phyloP scores from a whole-genome alignment of 2,888 invertebrate species.

The Malacosoma neustria region DNA sequence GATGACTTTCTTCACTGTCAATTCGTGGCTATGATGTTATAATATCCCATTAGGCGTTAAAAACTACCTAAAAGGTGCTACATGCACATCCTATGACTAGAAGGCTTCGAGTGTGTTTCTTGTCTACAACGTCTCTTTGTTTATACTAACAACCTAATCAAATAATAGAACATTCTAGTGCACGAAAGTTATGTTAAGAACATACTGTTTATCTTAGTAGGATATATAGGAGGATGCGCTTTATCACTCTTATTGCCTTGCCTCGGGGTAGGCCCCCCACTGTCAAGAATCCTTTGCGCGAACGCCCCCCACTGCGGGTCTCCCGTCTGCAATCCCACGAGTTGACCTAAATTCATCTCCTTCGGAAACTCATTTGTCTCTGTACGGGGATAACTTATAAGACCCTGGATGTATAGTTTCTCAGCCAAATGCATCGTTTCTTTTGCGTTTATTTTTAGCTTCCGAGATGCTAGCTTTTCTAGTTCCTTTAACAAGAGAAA shows the following conservation, averaged over 20 bases:
- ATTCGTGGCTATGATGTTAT: no score
- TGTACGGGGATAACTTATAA: conserved; percentile 98
- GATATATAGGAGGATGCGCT: conserved; percentile 99
- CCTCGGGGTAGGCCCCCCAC: conserved; percentile 89
- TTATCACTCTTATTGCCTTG: conserved; percentile 97
- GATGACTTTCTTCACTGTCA: no score
- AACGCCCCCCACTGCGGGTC: conserved; percentile 92
- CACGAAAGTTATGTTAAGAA: no score
- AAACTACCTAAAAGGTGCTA: no score
- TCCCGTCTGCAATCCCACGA: conserved; percentile 84
- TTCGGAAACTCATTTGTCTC: conserved; percentile 98
- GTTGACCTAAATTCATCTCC: conserved; percentile 83
- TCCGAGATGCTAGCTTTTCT: conserved; percentile 95
- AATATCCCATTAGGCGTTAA: no score
- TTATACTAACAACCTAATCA: no score
- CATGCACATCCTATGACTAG: no score
- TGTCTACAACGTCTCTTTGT: no score
- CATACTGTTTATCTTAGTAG: conserved; percentile 86
- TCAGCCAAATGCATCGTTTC: conserved; percentile 97
- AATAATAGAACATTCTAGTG: no score
- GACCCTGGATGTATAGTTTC: conserved; percentile 94
- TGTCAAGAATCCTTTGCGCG: conserved; percentile 83
- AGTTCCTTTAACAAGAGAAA: conserved; percentile 81
- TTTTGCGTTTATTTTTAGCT: conserved; percentile 94
- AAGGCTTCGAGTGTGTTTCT: no score